Conservation (phyloP, 2,113 vertebrate species). For the Ceyx melanurus region DNA sequence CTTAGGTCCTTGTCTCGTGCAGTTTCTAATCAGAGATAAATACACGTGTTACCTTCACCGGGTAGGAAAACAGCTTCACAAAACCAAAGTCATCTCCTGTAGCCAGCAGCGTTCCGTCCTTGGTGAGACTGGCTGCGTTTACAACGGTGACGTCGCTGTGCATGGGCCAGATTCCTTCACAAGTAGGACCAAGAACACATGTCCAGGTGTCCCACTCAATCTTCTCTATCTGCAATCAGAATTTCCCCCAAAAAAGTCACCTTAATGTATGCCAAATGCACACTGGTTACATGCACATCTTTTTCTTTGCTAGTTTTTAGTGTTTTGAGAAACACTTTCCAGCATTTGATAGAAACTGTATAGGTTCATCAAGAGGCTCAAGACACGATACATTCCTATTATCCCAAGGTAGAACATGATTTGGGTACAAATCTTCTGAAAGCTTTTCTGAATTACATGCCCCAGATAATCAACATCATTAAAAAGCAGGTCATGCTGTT, state of each 20-base stretch:
- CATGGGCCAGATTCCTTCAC: slow-evolving; percentile 92
- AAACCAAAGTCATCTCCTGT: slow-evolving; percentile 96
- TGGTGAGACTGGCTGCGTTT: slow-evolving; percentile 89
- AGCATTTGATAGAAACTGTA: not conserved
- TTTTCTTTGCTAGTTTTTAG: not conserved
- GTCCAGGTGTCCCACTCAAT: slow-evolving; percentile 96
- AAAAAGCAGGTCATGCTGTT: not conserved
- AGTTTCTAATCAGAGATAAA: not conserved
- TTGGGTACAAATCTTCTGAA: not conserved
- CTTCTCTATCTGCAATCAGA: slow-evolving; percentile 87
- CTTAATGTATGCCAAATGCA: not conserved
- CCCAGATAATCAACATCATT: not conserved
- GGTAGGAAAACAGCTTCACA: slow-evolving; percentile 94
- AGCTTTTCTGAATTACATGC: not conserved
- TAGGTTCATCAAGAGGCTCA: not conserved
- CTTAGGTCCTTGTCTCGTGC: not conserved
- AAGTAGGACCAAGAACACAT: slow-evolving; percentile 90
- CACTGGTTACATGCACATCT: rapidly evolving
- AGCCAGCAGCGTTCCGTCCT: slow-evolving; percentile 87
- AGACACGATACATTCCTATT: not conserved
- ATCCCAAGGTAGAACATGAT: not conserved
- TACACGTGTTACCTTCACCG: slow-evolving; percentile 83
- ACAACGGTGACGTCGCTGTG: slow-evolving; percentile 87
- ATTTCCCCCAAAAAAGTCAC: not conserved
- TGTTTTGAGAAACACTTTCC: not conserved